Base-by-base conservation (phyloP, 2,797 vertebrate species). In the Muraenolepis orangiensis region DNA sequence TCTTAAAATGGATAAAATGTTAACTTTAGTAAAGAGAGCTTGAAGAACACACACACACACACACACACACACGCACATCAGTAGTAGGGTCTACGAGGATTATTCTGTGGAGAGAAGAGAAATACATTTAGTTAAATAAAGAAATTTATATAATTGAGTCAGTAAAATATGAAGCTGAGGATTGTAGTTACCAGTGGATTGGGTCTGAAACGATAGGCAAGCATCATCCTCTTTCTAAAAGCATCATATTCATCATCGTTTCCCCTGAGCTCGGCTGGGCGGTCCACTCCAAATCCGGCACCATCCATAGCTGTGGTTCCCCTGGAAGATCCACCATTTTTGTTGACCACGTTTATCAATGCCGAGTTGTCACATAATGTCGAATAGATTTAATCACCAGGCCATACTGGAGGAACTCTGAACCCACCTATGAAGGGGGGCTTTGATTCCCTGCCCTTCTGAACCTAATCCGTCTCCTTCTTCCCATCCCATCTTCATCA, bases 401-500 rank as follows among this genome's bases (percentile, higher is more conserved):
- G 51, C 51, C 51, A 28, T 11, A 32, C 32, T 36, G 29, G 28
- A 73, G 4, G 23, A 11, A 8, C 38, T 14, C 20, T 74, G 31
- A 18, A 69, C 93, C 87, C 84, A 99, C 97, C 94, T 99, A 94
- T 94, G 93, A 34, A 99, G 96, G 0, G 98, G 98, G 76, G 93
- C 95, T 86, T 95, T 98, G 91, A 99, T 99, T 71, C 98, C 98
- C 82, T 98, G 96, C 36, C 96, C 95, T 0, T 98, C 98, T 0
- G 93, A 94, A 38, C 98, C 98, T 2, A 99, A 93, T 0, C 98
- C 98, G 0, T 99, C 97, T 0, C 98, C 98, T 71, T 99, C 98
- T 83, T 98, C 98, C 98, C 98, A 99, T 80, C 98, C 98, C 98
- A 99, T 99, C 87, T 99, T 99, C 97, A 99, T 98, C 31, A 99